Percentiles rank a stretch among this genome's conserved stretches.
Evolutionary conservation across 2,113 vertebrate genomes (phyloP).

Genomic region (Microcebus griseorufus): DNA sequence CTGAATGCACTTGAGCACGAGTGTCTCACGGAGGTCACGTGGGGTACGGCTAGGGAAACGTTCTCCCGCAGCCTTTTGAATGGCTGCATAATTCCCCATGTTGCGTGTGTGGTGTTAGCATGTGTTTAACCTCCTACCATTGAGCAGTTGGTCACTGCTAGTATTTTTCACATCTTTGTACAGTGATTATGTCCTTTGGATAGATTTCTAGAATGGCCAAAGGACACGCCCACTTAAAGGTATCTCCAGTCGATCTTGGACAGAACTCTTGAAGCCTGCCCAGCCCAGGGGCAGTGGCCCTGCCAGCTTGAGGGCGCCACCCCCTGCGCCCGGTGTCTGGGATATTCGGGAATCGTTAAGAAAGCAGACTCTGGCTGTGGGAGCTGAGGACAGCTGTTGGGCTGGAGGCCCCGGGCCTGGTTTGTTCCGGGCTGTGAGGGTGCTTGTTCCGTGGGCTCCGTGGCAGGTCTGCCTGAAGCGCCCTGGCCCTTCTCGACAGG

Average conservation of each 20-base stretch:
- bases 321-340: rapidly evolving
- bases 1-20: rapidly evolving
- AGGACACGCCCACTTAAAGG: neutral
- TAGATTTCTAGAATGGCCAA: neutral
- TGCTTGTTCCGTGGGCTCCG: neutral
- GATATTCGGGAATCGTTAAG: neutral
- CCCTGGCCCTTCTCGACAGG: neutral
- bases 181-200: neutral
- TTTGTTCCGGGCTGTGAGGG: neutral
- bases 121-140: neutral
- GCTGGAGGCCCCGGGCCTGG: neutral
- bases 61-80: neutral
- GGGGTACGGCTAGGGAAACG: too few species aligned
- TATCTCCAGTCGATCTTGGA: neutral
- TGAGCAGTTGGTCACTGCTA: neutral
- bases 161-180: neutral
- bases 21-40: too few species aligned
- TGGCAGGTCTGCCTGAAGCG: neutral
- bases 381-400: neutral
- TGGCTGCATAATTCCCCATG: rapidly evolving
- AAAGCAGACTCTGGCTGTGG: neutral
- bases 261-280: neutral
- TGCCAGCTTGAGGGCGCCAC: neutral
- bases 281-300: neutral
- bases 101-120: rapidly evolving